Evolutionary conservation across 2,797 vertebrate species (phyloP).

Genomic region (Xenops minutus): DNA sequence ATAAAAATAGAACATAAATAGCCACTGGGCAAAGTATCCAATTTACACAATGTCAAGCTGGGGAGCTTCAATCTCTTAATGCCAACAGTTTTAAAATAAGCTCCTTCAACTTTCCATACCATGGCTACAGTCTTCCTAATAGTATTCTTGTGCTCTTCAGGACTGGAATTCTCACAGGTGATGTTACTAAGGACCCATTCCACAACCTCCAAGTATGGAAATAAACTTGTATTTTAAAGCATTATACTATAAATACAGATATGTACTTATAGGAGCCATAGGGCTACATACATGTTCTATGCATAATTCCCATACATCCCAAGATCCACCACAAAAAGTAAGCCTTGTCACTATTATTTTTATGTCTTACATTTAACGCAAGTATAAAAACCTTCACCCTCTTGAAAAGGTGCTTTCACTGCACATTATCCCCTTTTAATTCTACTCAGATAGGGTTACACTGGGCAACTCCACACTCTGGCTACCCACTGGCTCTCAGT

Average conservation of each 20-base stretch:
- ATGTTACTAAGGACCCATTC: not conserved
- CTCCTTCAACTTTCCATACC: not conserved
- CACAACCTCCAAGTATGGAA: not conserved
- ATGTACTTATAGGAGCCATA: not conserved
- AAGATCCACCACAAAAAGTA: not conserved
- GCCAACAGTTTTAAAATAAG: not conserved
- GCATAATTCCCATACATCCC: not conserved
- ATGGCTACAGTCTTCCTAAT: not conserved
- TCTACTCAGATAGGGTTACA: not conserved
- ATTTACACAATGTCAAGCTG: not conserved
- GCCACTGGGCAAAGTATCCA: not conserved
- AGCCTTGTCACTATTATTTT: not conserved
- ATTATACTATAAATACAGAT: not conserved
- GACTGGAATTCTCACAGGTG: not conserved
- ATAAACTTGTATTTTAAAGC: not conserved
- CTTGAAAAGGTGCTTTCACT: not conserved
- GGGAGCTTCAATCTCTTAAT: not conserved
- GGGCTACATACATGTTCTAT: not conserved
- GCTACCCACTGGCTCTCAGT: not conserved
- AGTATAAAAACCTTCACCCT: not conserved
- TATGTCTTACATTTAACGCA: not conserved
- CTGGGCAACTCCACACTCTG: not conserved
- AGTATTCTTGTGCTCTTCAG: not conserved
- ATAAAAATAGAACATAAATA: not conserved
- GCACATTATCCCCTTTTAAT: not conserved